phyloP scores from a whole-genome alignment of 2,797 vertebrate genomes.

The Presbytis comata region DNA sequence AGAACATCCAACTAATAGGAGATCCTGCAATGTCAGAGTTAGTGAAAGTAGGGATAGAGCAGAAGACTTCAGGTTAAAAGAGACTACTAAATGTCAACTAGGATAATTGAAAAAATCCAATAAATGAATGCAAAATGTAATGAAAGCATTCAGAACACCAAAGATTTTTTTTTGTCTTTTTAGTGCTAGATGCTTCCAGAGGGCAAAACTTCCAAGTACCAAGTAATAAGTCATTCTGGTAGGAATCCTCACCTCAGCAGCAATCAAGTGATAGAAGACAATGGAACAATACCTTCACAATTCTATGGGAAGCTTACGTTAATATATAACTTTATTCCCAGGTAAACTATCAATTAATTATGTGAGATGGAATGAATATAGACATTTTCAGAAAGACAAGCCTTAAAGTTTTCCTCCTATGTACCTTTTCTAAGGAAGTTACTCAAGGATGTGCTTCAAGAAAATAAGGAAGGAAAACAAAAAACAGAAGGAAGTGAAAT shows the following conservation, averaged over 20 bases:
- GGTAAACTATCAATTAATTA: background rate
- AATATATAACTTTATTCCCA: background rate
- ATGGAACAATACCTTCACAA: background rate
- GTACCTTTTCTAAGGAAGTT: conserved; percentile 54
- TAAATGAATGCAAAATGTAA: background rate
- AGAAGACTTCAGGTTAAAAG: background rate
- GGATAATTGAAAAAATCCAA: background rate
- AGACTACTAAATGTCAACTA: background rate
- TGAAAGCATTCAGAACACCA: background rate
- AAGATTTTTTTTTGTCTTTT: too few species aligned
- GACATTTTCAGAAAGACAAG: conserved; percentile 26
- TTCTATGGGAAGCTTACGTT: background rate
- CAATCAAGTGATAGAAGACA: background rate
- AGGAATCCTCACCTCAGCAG: background rate
- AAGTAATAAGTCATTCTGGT: background rate
- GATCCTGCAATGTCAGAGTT: background rate
- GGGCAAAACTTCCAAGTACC: background rate
- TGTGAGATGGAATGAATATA: background rate
- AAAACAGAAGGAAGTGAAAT: conserved; percentile 57
- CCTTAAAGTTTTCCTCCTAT: background rate
- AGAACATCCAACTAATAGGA: background rate
- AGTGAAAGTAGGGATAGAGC: background rate
- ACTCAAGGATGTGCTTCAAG: conserved; percentile 54
- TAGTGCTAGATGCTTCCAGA: background rate
- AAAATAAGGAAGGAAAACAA: conserved; percentile 69